These are phyloP conservation scores for Conus betulinus DNA, from an alignment of 1,140 invertebrate species.

Conservation along the genomic window DNA sequence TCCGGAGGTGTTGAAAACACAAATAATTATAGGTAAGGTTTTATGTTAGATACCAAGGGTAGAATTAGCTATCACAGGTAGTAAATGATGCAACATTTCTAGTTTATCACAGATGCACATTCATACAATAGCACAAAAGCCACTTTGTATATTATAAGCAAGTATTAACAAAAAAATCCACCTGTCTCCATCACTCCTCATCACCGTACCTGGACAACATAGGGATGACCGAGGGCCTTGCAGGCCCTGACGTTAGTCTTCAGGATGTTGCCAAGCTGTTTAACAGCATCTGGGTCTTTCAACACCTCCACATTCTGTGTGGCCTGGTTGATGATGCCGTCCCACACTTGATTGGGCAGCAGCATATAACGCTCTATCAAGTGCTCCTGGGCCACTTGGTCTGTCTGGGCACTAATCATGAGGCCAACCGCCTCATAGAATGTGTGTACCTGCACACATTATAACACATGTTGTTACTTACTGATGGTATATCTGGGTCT, in stretches of 20 bases:
- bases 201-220: constrained; percentile 87
- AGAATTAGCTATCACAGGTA: too few species aligned
- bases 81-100: too few species aligned
- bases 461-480: too few species aligned
- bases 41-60: too few species aligned
- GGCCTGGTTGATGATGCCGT: constrained; percentile 98
- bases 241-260: constrained; percentile 99
- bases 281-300: constrained; percentile 96
- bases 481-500: too few species aligned
- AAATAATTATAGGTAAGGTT: too few species aligned
- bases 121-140: not conserved
- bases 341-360: constrained; percentile 99
- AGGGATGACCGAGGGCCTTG: constrained; percentile 96
- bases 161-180: not conserved
- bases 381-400: constrained; percentile 89
- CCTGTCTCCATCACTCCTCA: not conserved
- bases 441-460: constrained; percentile 90
- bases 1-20: too few species aligned
- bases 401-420: constrained; percentile 97
- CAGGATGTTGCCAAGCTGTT: constrained; percentile 97
- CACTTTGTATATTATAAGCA: not conserved
- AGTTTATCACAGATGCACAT: too few species aligned
- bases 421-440: constrained; percentile 99
- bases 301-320: constrained; percentile 97
- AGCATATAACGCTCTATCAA: constrained; percentile 98